phyloP scores from a whole-genome alignment of 2,888 invertebrate genomes.

The Pammene fasciana region DNA sequence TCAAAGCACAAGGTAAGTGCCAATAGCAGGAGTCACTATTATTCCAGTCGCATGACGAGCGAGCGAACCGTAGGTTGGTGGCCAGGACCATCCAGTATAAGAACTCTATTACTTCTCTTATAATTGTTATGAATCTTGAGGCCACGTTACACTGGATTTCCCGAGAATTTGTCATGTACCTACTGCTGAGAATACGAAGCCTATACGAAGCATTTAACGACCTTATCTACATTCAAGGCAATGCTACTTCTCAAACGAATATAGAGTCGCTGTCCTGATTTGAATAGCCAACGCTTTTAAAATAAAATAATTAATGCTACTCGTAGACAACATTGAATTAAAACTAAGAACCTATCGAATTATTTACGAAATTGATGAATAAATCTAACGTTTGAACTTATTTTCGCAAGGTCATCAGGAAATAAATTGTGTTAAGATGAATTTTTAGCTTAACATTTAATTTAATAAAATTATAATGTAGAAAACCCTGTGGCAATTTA shows the following conservation, averaged over 20 bases:
- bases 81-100: not conserved
- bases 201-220: slow-evolving; percentile 59
- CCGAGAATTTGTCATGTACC: slow-evolving; percentile 26
- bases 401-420: not conserved
- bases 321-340: not conserved
- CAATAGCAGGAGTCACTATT: not conserved
- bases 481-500: too few species aligned
- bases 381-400: not conserved
- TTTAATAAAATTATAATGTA: too few species aligned
- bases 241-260: slow-evolving; percentile 47
- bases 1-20: not conserved
- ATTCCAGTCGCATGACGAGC: not conserved
- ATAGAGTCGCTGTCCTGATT: slow-evolving; percentile 33
- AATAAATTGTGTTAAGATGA: too few species aligned
- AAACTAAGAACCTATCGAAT: not conserved
- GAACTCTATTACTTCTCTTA: not conserved
- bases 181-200: slow-evolving; percentile 46
- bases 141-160: slow-evolving; percentile 37
- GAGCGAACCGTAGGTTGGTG: not conserved
- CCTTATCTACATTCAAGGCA: slow-evolving; percentile 63
- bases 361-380: not conserved
- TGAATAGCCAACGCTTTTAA: slow-evolving; percentile 25
- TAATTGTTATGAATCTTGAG: not conserved
- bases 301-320: slow-evolving; percentile 11
- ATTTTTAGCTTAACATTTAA: too few species aligned